phyloP scores from a whole-genome alignment of 2,888 invertebrate species.

The Cryptus viduatorius region DNA sequence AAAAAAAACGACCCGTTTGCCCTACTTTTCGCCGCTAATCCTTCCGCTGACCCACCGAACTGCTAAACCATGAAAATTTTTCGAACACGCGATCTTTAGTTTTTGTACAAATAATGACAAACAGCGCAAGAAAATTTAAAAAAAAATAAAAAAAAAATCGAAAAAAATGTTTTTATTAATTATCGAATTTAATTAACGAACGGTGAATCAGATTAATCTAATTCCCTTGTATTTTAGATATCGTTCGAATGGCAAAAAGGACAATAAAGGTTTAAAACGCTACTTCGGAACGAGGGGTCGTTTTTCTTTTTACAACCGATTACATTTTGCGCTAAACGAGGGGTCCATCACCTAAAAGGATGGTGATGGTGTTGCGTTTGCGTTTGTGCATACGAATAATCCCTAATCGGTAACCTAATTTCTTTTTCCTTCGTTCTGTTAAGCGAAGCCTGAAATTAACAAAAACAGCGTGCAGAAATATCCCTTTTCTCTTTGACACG shows the following conservation, averaged over 20 bases:
- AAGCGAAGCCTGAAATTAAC: slow-evolving; percentile 50
- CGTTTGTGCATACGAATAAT: slow-evolving; percentile 36
- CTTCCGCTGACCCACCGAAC: slow-evolving; percentile 68
- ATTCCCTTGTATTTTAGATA: slow-evolving; percentile 11
- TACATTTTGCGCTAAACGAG: slow-evolving; percentile 58
- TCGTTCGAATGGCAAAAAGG: slow-evolving; percentile 18
- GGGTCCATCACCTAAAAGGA: slow-evolving; percentile 47
- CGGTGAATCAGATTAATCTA: background rate
- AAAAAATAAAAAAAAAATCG: background rate
- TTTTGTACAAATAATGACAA: background rate
- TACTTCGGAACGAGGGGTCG: slow-evolving; percentile 38
- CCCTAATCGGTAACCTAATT: slow-evolving; percentile 48
- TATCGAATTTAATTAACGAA: background rate
- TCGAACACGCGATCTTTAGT: slow-evolving; percentile 50
- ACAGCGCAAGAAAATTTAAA: background rate
- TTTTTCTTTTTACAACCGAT: slow-evolving; percentile 57
- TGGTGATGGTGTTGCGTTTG: slow-evolving; percentile 10
- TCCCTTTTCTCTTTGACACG: slow-evolving; percentile 1
- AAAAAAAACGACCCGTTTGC: slow-evolving; percentile 50
- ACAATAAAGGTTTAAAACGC: slow-evolving; percentile 48
- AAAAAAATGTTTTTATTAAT: background rate
- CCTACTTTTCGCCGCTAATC: slow-evolving; percentile 63
- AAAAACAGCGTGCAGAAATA: slow-evolving; percentile 26
- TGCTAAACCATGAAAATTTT: slow-evolving; percentile 73
- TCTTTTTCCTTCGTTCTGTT: slow-evolving; percentile 45